phyloP scores from a whole-genome alignment of 2,888 invertebrate genomes.

The Hyles lineata region DNA sequence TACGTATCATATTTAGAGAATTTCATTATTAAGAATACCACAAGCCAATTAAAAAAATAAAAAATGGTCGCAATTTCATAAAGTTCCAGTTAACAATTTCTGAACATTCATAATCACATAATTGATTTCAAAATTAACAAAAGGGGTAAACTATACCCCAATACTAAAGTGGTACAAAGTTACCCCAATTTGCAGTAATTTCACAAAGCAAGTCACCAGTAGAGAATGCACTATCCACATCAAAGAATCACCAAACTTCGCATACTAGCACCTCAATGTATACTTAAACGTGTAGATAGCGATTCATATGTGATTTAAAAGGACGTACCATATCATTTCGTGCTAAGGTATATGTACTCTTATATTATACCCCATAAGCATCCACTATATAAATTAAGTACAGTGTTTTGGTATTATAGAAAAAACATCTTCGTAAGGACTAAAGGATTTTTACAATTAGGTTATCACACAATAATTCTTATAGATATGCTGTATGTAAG shows the following conservation, averaged over 20 bases:
- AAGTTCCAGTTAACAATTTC: too few relatives aligned
- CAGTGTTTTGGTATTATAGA: constrained; percentile 72
- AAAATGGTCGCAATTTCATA: too few relatives aligned
- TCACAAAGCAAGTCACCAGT: neutral
- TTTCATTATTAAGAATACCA: too few relatives aligned
- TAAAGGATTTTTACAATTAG: constrained; percentile 78
- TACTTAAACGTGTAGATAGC: constrained; percentile 25
- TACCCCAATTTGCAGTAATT: neutral
- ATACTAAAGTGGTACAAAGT: neutral
- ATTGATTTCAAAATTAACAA: neutral
- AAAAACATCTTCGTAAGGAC: constrained; percentile 64
- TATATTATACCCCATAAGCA: constrained; percentile 59
- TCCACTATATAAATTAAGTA: constrained; percentile 77
- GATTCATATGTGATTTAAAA: constrained; percentile 28
- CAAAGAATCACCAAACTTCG: constrained; percentile 34
- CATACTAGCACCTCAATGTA: constrained; percentile 24
- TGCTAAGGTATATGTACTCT: constrained; percentile 25
- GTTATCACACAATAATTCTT: constrained; percentile 83
- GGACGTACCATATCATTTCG: constrained; percentile 18
- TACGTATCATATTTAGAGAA: neutral
- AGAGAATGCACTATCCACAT: constrained; percentile 24
- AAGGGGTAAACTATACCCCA: neutral
- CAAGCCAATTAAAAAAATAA: too few relatives aligned
- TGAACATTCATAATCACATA: too few relatives aligned
- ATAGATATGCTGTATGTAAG: constrained; percentile 80